Percentiles rank a stretch among this genome's conserved stretches.
These are phyloP conservation scores for Aricia agestis DNA, from an alignment of 1,140 invertebrate genomes.

Conservation along the genomic window DNA sequence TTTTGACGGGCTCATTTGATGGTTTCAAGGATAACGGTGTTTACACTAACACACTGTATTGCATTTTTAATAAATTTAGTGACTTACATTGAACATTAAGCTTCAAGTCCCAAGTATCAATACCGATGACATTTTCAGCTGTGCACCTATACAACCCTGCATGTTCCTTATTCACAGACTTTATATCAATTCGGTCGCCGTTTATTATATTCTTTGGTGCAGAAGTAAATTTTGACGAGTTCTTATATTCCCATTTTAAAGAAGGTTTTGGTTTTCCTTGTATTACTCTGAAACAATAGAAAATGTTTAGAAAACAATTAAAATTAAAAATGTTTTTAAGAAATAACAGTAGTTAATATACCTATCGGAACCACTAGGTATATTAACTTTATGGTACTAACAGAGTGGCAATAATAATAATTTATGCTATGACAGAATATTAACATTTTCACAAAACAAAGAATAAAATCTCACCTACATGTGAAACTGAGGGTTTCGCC, in stretches of 20 bases:
- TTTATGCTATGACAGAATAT: too few relatives aligned
- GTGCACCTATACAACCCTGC: slow-evolving; percentile 55
- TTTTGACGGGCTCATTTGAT: too few relatives aligned
- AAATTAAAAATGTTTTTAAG: too few relatives aligned
- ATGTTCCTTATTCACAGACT: slow-evolving; percentile 29
- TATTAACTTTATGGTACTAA: too few relatives aligned
- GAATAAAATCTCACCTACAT: slow-evolving; percentile 66
- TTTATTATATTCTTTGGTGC: slow-evolving; percentile 30
- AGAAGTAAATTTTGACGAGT: slow-evolving; percentile 21
- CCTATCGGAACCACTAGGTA: too few relatives aligned
- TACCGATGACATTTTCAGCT: slow-evolving; percentile 52
- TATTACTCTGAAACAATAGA: slow-evolving; percentile 39
- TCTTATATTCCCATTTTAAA: slow-evolving; percentile 43
- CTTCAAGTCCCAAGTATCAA: slow-evolving; percentile 44
- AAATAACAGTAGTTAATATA: too few relatives aligned
- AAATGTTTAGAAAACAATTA: too few relatives aligned
- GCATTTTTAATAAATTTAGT: too few relatives aligned
- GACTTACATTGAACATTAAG: slow-evolving; percentile 60
- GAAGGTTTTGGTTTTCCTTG: slow-evolving; percentile 48
- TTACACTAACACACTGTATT: too few relatives aligned
- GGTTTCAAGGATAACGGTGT: too few relatives aligned
- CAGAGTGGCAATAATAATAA: too few relatives aligned
- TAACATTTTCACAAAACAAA: slow-evolving; percentile 3
- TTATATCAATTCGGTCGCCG: slow-evolving; percentile 30
- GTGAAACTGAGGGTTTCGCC: slow-evolving; percentile 44